Conservation (phyloP, 2,113 vertebrate species). For the Corydoras sp. region DNA sequence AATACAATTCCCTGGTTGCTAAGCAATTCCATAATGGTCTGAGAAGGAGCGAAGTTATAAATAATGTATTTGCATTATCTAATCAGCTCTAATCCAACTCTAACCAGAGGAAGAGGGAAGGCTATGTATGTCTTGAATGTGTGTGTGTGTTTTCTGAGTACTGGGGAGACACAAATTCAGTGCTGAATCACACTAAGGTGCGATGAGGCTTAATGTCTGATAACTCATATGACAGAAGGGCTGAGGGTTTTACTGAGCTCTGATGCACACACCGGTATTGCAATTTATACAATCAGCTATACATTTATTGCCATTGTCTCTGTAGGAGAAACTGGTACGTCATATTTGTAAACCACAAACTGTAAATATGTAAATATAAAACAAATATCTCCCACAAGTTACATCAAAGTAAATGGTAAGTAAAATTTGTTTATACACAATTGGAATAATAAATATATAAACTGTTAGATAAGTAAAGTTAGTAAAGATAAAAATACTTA, state of each 20-base stretch:
- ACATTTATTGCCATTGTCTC: too few species aligned
- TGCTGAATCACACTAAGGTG: conserved; percentile 38
- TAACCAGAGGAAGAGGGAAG: conserved; percentile 41
- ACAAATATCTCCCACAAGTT: too few species aligned
- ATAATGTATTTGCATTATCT: conserved; percentile 76
- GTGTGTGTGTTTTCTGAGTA: conserved; percentile 19
- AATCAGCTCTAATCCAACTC: conserved; percentile 66
- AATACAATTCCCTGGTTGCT: conserved; percentile 64
- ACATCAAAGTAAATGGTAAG: too few species aligned
- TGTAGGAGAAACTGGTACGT: too few species aligned
- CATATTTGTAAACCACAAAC: too few species aligned
- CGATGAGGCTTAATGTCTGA: conserved; percentile 11
- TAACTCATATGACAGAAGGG: conserved; percentile 49
- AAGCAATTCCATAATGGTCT: conserved; percentile 69
- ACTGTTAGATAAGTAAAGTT: too few species aligned
- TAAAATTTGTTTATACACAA: too few species aligned
- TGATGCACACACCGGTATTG: background rate
- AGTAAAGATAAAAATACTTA: too few species aligned
- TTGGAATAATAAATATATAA: too few species aligned
- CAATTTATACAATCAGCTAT: background rate
- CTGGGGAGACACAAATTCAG: conserved; percentile 8
- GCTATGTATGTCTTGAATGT: conserved; percentile 19
- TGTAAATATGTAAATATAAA: too few species aligned
- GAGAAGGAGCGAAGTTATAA: conserved; percentile 70
- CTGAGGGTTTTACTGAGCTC: too few species aligned